phyloP scores from a whole-genome alignment of 2,888 invertebrate genomes.

The Panzeria rudis region DNA sequence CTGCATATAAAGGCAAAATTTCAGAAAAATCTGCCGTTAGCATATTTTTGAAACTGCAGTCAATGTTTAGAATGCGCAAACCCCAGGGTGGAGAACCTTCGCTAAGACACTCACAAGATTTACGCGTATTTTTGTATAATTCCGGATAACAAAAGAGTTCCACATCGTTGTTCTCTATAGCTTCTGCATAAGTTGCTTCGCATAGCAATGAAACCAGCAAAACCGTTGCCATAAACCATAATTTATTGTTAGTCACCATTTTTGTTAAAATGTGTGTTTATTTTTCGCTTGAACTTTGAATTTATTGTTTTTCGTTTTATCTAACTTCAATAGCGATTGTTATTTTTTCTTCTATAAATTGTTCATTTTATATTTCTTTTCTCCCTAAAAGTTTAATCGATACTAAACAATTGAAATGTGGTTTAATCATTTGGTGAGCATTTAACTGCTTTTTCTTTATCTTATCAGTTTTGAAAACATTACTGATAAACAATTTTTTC shows the following conservation, averaged over 20 bases:
- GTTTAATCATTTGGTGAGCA: background rate
- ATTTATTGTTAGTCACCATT: conserved; percentile 33
- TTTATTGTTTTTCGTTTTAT: conserved; percentile 14
- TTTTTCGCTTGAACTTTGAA: conserved; percentile 20
- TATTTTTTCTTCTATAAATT: background rate
- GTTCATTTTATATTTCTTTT: conserved; percentile 33
- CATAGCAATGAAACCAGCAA: background rate
- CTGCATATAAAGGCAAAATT: conserved; percentile 78
- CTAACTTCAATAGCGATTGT: background rate
- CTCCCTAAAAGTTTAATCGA: conserved; percentile 11
- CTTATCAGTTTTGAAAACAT: conserved; percentile 49
- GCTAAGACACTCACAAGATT: conserved; percentile 80
- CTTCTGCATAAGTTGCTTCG: conserved; percentile 19
- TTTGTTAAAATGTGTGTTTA: background rate
- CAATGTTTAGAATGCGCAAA: conserved; percentile 78
- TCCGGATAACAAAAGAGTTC: conserved; percentile 80
- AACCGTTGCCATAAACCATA: conserved; percentile 16
- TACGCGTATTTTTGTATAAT: conserved; percentile 75
- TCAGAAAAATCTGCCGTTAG: conserved; percentile 75
- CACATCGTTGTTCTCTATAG: conserved; percentile 74
- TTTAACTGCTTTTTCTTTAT: conserved; percentile 41
- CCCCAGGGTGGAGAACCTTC: conserved; percentile 80
- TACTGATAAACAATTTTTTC: conserved; percentile 31
- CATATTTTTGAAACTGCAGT: conserved; percentile 80
- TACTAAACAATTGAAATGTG: conserved; percentile 30